A percentile compares a stretch with the other conserved stretches of the same genome.
Conservation (phyloP, 1,140 invertebrate species). For the Centruroides sculpturatus region DNA sequence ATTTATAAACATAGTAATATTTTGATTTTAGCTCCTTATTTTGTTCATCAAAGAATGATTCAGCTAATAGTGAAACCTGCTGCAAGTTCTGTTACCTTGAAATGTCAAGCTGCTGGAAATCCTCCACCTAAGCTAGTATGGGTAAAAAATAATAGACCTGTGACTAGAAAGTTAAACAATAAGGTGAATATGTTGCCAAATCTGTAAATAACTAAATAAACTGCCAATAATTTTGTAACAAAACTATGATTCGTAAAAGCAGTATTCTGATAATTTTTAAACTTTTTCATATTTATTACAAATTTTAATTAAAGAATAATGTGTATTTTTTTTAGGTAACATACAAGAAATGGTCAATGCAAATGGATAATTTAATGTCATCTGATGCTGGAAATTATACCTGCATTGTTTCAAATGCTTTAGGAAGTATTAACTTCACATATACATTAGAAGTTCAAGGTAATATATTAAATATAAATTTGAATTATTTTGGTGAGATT, state of each 20-base stretch:
- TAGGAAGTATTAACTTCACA: conserved; percentile 17
- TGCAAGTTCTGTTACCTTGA: conserved; percentile 45
- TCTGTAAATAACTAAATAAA: no score
- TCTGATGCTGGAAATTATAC: conserved; percentile 22
- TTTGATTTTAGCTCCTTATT: neutral
- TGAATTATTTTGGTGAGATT: neutral
- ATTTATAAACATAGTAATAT: neutral
- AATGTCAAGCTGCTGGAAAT: conserved; percentile 47
- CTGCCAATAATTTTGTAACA: no score
- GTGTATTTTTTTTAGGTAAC: conserved; percentile 18
- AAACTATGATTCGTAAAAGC: no score
- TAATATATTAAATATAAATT: neutral
- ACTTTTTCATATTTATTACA: no score
- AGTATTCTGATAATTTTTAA: no score
- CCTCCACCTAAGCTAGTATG: conserved; percentile 61
- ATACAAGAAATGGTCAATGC: conserved; percentile 6
- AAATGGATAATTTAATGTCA: conserved; percentile 9
- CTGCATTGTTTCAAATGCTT: conserved; percentile 20
- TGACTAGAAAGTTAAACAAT: no score
- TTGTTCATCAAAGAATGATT: neutral
- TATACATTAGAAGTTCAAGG: conserved; percentile 9
- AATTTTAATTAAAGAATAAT: no score
- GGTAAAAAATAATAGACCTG: conserved; percentile 48
- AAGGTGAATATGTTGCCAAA: no score
- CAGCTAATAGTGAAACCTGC: conserved; percentile 42